phyloP scores from a whole-genome alignment of 35 echinoderm and acorn worm genomes.

The Apostichopus japonicus region DNA sequence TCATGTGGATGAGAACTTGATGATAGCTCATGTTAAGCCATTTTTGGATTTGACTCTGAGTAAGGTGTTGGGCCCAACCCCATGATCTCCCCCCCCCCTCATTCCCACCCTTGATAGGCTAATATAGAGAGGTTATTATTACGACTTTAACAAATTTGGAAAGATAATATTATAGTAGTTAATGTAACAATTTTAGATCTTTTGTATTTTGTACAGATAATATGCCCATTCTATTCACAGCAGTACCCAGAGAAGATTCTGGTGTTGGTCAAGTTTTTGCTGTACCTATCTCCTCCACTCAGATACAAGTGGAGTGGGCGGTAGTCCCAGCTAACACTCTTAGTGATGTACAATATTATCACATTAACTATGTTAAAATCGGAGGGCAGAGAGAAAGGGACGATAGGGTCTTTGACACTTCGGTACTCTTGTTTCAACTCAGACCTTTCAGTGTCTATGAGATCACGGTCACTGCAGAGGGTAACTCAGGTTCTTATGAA shows the following conservation, averaged over 20 bases:
- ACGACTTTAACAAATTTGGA: too few species aligned
- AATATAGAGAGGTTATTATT: too few species aligned
- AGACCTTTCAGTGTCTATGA: slow-evolving; percentile 40
- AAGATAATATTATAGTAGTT: too few species aligned
- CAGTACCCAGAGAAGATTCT: background rate
- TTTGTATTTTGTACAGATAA: background rate
- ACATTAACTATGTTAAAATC: background rate
- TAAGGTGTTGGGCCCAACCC: too few species aligned
- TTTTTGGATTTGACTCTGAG: too few species aligned
- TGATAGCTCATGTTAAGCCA: too few species aligned
- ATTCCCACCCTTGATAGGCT: too few species aligned
- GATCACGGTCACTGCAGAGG: slow-evolving; percentile 16
- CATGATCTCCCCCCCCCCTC: too few species aligned
- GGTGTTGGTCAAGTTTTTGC: background rate
- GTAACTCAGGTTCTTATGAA: background rate
- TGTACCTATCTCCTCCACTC: slow-evolving; percentile 32
- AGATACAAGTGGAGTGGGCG: slow-evolving; percentile 46
- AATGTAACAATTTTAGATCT: too few species aligned
- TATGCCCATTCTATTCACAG: slow-evolving; percentile 4
- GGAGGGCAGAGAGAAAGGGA: background rate
- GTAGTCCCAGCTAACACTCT: background rate
- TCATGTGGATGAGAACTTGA: too few species aligned
- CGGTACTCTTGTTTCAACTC: background rate
- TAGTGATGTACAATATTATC: background rate
- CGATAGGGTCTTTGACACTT: background rate